phyloP scores from a whole-genome alignment of 2,888 invertebrate species.

The Philaethria dido region DNA sequence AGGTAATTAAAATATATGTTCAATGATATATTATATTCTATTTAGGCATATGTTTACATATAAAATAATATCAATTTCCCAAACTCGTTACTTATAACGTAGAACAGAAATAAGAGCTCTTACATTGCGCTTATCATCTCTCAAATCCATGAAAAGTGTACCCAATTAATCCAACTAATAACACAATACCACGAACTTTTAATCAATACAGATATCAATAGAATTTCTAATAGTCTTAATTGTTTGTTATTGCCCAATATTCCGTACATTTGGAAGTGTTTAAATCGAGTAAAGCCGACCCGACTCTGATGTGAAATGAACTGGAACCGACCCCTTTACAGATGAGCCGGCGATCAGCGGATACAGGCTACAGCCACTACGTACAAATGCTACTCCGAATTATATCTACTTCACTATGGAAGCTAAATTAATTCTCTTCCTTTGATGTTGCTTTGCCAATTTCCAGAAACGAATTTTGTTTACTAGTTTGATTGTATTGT shows the following conservation, averaged over 20 bases:
- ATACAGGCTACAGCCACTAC: conserved; percentile 29
- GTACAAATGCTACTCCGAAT: conserved; percentile 17
- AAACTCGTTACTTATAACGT: too few species aligned
- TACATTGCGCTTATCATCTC: too few species aligned
- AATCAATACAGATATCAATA: conserved; percentile 10
- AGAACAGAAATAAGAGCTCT: not conserved
- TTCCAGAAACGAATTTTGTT: conserved; percentile 2
- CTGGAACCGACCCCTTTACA: conserved; percentile 40
- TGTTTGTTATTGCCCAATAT: conserved; percentile 20
- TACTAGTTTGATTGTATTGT: not conserved
- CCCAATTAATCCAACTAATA: not conserved
- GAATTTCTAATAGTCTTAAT: conserved; percentile 19
- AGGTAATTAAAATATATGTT: too few species aligned
- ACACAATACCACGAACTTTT: not conserved
- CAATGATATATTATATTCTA: too few species aligned
- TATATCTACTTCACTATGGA: conserved; percentile 12
- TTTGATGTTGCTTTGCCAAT: conserved; percentile 12
- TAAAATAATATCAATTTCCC: too few species aligned
- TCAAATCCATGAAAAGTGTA: not conserved
- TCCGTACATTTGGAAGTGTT: conserved; percentile 32
- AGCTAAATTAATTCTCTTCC: conserved; percentile 8
- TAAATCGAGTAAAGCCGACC: conserved; percentile 38
- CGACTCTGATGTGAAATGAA: conserved; percentile 39
- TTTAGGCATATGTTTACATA: too few species aligned
- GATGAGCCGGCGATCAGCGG: conserved; percentile 34